These are phyloP conservation scores for Nothobranchius kuhntae DNA, from an alignment of 2,113 vertebrate species.

Conservation along the genomic window DNA sequence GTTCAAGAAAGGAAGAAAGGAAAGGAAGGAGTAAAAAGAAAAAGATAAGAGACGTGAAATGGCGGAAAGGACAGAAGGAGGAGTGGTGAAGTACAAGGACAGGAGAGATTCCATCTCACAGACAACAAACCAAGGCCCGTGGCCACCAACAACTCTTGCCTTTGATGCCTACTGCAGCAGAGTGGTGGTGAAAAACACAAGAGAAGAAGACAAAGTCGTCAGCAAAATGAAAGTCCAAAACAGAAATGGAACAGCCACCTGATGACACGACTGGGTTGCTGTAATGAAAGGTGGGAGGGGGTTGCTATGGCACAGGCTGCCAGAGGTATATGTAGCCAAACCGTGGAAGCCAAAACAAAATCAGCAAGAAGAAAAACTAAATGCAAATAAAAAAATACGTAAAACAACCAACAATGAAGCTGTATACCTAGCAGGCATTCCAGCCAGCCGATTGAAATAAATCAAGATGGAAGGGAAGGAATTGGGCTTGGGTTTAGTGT, in stretches of 20 bases:
- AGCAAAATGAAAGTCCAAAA: conserved; percentile 70
- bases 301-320: conserved; percentile 66
- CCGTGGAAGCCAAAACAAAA: conserved; percentile 55
- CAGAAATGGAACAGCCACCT: conserved; percentile 73
- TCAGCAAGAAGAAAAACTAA: conserved; percentile 27
- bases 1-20: conserved; percentile 48
- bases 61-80: conserved; percentile 20
- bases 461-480: conserved; percentile 64
- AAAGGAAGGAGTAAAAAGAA: conserved; percentile 8
- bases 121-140: conserved; percentile 60
- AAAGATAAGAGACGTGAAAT: conserved; percentile 36
- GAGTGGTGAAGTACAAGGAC: conserved; percentile 49
- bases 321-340: conserved; percentile 57
- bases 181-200: conserved; percentile 51
- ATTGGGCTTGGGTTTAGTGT: conserved; percentile 65
- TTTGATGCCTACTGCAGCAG: conserved; percentile 71
- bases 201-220: conserved; percentile 57
- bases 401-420: conserved; percentile 68
- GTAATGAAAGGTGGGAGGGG: conserved; percentile 49
- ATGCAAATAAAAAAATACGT: conserved; percentile 37
- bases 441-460: conserved; percentile 71
- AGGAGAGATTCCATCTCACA: conserved; percentile 59
- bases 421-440: conserved; percentile 78
- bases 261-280: conserved; percentile 68
- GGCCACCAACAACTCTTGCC: conserved; percentile 62